Conservation (phyloP, 2,888 invertebrate species). For the Mythimna impura region DNA sequence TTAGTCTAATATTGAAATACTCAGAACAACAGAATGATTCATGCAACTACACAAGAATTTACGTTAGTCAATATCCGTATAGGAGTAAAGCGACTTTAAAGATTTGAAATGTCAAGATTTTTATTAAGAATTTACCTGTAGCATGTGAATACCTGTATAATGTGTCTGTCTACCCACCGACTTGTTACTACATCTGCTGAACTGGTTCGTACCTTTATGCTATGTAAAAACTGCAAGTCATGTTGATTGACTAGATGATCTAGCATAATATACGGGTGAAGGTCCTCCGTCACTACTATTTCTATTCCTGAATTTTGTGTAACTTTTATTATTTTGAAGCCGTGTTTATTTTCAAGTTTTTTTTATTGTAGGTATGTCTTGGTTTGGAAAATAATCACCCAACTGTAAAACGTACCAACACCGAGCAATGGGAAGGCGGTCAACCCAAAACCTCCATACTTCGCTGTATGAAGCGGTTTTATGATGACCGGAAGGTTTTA, state of each 20-base stretch:
- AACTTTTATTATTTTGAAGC: background rate
- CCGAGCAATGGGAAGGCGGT: no score
- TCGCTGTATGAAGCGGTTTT: no score
- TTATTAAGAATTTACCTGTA: background rate
- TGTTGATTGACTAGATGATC: constrained; percentile 10
- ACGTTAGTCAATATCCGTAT: background rate
- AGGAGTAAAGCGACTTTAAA: background rate
- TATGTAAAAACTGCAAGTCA: constrained; percentile 18
- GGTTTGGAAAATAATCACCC: no score
- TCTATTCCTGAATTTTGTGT: background rate
- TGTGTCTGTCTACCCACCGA: background rate
- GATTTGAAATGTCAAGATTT: background rate
- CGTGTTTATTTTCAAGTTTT: background rate
- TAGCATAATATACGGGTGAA: no score
- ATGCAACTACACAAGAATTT: constrained; percentile 4
- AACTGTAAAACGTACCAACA: no score
- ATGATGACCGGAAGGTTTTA: no score
- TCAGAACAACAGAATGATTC: constrained; percentile 28
- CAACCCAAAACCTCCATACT: no score
- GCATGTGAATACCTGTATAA: background rate
- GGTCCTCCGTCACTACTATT: background rate
- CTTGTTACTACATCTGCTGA: background rate
- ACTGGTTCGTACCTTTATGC: background rate
- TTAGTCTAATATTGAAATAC: constrained; percentile 30
- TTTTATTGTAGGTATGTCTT: background rate